phyloP scores from a whole-genome alignment of 2,888 invertebrate species.

The Luffia ferchaultella region DNA sequence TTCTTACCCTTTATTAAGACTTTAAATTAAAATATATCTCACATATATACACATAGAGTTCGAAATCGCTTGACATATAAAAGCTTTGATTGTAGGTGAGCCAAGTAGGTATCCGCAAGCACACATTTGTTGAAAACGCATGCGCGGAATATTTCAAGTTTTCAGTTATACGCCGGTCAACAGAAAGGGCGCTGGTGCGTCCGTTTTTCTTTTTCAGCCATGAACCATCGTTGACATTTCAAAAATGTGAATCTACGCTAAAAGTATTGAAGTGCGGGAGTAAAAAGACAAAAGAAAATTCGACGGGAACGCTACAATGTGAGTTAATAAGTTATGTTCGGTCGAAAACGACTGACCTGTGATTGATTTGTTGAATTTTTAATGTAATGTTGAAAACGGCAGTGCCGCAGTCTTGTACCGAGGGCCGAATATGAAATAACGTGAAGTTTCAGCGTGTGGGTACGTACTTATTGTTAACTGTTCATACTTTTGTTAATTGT shows the following conservation, averaged over 20 bases:
- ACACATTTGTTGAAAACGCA: constrained; percentile 6
- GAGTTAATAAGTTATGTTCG: no score
- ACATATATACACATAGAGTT: no score
- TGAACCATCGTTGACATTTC: constrained; percentile 2
- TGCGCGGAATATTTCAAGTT: constrained; percentile 3
- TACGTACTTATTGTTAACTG: not conserved
- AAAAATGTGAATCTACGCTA: not conserved
- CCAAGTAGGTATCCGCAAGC: constrained; percentile 1
- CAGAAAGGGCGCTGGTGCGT: constrained; percentile 1
- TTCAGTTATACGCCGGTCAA: constrained; percentile 1
- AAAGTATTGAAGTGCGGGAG: not conserved
- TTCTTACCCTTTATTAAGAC: not conserved
- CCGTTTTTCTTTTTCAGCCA: not conserved
- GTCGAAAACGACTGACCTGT: not conserved
- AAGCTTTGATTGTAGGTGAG: not conserved
- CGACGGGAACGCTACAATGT: no score
- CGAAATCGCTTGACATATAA: not conserved
- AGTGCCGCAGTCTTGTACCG: constrained; percentile 3
- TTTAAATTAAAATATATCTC: no score
- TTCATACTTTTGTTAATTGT: no score
- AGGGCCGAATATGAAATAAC: constrained; percentile 2
- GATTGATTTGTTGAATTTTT: constrained; percentile 8
- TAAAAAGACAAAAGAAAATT: no score
- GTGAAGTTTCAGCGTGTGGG: constrained; percentile 1
- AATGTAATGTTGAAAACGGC: constrained; percentile 6